phyloP scores from a whole-genome alignment of 1,140 invertebrate genomes.

The Nylanderia fulva region DNA sequence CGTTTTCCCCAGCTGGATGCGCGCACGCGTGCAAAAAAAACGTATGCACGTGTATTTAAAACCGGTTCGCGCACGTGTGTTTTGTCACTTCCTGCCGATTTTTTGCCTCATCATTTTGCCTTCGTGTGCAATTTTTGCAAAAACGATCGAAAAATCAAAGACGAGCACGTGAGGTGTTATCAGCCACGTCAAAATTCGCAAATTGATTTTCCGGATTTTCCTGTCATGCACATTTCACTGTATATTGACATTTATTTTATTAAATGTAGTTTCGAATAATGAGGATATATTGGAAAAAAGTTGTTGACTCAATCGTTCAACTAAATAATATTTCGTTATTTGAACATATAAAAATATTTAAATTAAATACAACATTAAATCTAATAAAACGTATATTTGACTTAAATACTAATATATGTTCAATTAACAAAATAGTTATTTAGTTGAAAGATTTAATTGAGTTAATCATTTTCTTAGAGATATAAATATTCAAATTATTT shows the following conservation, averaged over 20 bases:
- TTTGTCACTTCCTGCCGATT: constrained; percentile 29
- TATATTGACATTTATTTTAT: neutral
- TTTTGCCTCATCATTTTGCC: neutral
- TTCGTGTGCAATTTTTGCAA: neutral
- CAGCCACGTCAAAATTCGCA: neutral
- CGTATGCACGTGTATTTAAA: constrained; percentile 64
- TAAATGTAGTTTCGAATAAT: too few species aligned
- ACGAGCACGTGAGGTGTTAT: neutral
- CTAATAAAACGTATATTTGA: too few species aligned
- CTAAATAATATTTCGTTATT: too few species aligned
- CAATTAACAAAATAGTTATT: too few species aligned
- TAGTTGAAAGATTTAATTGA: too few species aligned
- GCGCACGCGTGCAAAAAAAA: neutral
- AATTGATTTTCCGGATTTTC: neutral
- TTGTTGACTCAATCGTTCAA: too few species aligned
- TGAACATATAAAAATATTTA: too few species aligned
- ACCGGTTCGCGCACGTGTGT: constrained; percentile 55
- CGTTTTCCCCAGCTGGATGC: constrained; percentile 63
- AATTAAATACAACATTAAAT: too few species aligned
- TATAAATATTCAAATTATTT: too few species aligned
- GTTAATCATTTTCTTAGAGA: too few species aligned
- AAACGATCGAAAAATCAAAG: neutral
- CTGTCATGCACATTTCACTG: neutral
- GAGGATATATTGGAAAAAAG: too few species aligned
- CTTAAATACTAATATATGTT: too few species aligned